Evolutionary conservation across 2,797 vertebrate species (phyloP).

Genomic region (Lycodopsis pacificus): DNA sequence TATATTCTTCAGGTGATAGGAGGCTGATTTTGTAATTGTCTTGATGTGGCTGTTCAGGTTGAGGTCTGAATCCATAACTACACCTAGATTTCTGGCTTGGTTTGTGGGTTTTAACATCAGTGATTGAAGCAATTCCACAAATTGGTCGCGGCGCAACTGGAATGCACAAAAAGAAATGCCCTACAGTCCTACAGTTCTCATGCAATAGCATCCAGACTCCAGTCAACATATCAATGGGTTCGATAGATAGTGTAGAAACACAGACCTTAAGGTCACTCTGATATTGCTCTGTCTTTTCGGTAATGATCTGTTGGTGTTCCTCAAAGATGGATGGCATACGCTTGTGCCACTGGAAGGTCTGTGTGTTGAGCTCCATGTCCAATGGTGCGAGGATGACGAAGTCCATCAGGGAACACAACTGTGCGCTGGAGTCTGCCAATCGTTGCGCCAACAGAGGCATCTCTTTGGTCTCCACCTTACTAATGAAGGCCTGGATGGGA

Average conservation of each 20-base stretch:
- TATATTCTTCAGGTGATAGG: too few relatives aligned
- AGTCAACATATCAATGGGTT: too few relatives aligned
- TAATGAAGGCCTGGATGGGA: slow-evolving; percentile 78
- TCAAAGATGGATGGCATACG: slow-evolving; percentile 89
- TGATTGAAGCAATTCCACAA: too few relatives aligned
- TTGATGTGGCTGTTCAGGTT: too few relatives aligned
- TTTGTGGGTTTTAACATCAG: too few relatives aligned
- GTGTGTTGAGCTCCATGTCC: slow-evolving; percentile 85
- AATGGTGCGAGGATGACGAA: slow-evolving; percentile 80
- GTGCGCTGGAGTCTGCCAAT: slow-evolving; percentile 82
- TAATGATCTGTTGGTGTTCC: slow-evolving; percentile 84
- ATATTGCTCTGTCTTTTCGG: slow-evolving; percentile 86
- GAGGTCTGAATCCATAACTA: too few relatives aligned
- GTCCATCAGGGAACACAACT: slow-evolving; percentile 86
- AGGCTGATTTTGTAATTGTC: too few relatives aligned
- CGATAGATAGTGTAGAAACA: slow-evolving; percentile 3
- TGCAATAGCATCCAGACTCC: too few relatives aligned
- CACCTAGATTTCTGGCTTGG: too few relatives aligned
- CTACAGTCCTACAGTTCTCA: too few relatives aligned
- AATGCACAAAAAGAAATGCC: too few relatives aligned
- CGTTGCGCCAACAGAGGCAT: slow-evolving; percentile 85
- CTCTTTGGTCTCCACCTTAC: slow-evolving; percentile 81
- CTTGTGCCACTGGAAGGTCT: slow-evolving; percentile 86
- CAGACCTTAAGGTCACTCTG: slow-evolving; percentile 88
- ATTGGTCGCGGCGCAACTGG: too few relatives aligned